phyloP scores from a whole-genome alignment of 2,888 invertebrate species.

The Drosophila parthenogenetica region DNA sequence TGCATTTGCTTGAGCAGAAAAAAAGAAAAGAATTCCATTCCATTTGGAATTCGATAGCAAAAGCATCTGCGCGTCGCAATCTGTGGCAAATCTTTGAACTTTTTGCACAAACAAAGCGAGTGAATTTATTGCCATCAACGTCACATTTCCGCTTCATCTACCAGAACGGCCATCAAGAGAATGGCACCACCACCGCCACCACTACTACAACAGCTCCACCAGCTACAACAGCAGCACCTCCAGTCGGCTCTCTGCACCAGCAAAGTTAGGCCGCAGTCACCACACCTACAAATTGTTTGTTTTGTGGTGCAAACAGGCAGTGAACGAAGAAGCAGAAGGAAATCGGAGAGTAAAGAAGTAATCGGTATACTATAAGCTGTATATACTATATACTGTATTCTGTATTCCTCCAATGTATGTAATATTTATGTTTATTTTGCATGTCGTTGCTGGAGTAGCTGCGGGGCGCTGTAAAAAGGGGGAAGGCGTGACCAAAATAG shows the following conservation, averaged over 20 bases:
- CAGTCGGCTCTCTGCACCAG: constrained; percentile 14
- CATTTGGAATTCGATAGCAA: constrained; percentile 24
- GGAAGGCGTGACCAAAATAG: constrained; percentile 73
- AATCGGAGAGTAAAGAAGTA: neutral
- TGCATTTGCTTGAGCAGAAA: neutral
- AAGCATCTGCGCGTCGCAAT: constrained; percentile 30
- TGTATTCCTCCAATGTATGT: constrained; percentile 12
- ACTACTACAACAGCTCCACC: constrained; percentile 18
- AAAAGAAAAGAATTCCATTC: neutral
- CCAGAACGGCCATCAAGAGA: constrained; percentile 80
- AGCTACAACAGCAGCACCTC: constrained; percentile 7
- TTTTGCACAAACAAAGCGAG: constrained; percentile 67
- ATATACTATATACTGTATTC: constrained; percentile 1
- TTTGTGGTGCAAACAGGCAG: constrained; percentile 34
- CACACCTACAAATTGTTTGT: constrained; percentile 81
- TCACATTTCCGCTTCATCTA: constrained; percentile 82
- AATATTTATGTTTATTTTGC: constrained; percentile 59
- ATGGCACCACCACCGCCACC: constrained; percentile 42
- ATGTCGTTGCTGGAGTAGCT: constrained; percentile 45
- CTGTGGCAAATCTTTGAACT: constrained; percentile 69
- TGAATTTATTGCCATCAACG: constrained; percentile 75
- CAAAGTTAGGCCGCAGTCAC: constrained; percentile 51
- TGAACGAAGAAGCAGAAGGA: neutral
- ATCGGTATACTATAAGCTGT: too few species aligned
- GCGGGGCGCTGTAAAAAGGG: constrained; percentile 13